A percentile compares a stretch with the other conserved stretches of the same genome.
These are phyloP conservation scores for Malthinus seriepunctatus DNA, from an alignment of 2,888 invertebrate genomes.

Conservation along the genomic window DNA sequence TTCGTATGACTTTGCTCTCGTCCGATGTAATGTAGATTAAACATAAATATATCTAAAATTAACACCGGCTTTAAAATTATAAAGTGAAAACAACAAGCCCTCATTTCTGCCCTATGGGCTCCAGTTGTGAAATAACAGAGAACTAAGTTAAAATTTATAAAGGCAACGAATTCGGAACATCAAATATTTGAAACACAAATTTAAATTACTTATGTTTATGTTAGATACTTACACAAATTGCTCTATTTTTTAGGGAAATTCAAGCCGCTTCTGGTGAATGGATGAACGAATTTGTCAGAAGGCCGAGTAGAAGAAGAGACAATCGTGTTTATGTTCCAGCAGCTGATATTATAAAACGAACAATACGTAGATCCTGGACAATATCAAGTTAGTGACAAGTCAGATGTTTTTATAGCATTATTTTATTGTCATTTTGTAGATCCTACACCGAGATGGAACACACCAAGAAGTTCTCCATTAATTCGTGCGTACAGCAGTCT, in stretches of 20 bases:
- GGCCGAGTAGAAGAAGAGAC: constrained; percentile 59
- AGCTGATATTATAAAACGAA: constrained; percentile 67
- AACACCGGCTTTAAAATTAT: too few relatives aligned
- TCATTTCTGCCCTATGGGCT: too few relatives aligned
- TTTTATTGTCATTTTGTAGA: constrained; percentile 46
- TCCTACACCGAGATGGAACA: constrained; percentile 60
- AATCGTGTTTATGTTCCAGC: constrained; percentile 58
- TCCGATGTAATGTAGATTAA: too few relatives aligned
- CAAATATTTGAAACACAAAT: neutral
- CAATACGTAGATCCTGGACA: constrained; percentile 72
- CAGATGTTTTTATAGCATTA: neutral
- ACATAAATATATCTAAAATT: too few relatives aligned
- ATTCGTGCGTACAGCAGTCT: constrained; percentile 64
- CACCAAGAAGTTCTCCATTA: constrained; percentile 59
- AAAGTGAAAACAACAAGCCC: too few relatives aligned
- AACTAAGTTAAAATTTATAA: too few relatives aligned
- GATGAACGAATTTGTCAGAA: constrained; percentile 65
- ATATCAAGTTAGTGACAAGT: constrained; percentile 64
- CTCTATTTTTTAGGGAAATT: constrained; percentile 65
- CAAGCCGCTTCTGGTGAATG: constrained; percentile 71
- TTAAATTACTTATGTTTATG: neutral
- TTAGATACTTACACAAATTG: too few relatives aligned
- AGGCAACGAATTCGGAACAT: neutral
- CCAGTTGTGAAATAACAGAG: too few relatives aligned
- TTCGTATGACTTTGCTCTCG: too few relatives aligned